Evolutionary conservation across 2,113 vertebrate species (phyloP), one percentile per base, ranked within the genome.

Genomic region (Anthoscopus minutus): DNA sequence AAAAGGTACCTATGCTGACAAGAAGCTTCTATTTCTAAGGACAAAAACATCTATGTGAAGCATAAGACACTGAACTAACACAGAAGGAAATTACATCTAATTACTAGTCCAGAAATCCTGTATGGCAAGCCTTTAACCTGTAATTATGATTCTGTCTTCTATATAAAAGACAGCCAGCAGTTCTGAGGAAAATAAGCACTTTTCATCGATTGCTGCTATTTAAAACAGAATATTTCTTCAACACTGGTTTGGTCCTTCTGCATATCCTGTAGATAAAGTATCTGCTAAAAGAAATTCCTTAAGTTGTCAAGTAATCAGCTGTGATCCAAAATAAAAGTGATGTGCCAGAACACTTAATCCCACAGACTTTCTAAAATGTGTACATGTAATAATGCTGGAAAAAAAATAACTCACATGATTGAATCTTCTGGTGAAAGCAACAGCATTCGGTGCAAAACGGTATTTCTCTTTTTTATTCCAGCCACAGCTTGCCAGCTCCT

Each of bases 401-500:
- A 84, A n/a, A 81, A 83, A 81, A 35, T 1, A 89, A 98, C 98
- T 99, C 97, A 99, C 99, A 70, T 99, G 99, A 98, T 99, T 99
- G 97, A 99, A 99, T 97, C 99, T 98, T 97, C 99, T 98, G 76
- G 99, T 99, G 97, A 99, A 99, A 97, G 99, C 99, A 97, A 99
- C 99, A 35, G 99, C 99, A 58, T 99, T 99, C 25, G 99, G 99
- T 93, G 99, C 98, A 66, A 98, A 99, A 98, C 98, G 99, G 76
- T 99, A 99, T 96, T 99, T 99, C 97, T 99, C 99, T 97, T 99
- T 99, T 97, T 99, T 99, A 98, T 99, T 99, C 99, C 99, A 99
- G 95, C 99, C 99, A 96, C 99, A 99, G 97, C 99, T 99, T 65
- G 99, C 99, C 97, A 99, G 98, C 96, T 99, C 99, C 99, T 99